Conservation (phyloP, 2,113 vertebrate species). For the Chascanopsetta lugubris region DNA sequence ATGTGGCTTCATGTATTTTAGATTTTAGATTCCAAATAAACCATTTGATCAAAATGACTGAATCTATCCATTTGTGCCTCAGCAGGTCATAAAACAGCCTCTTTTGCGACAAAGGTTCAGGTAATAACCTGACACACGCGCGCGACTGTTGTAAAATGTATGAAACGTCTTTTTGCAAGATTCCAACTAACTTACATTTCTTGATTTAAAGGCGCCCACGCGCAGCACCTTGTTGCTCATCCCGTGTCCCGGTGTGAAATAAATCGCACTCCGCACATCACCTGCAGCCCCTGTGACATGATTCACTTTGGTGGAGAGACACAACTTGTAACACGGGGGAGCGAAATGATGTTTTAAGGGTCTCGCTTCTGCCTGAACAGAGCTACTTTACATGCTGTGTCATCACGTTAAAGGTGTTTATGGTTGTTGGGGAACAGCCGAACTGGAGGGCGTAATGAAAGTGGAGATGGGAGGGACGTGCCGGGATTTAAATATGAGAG, state of each 20-base stretch:
- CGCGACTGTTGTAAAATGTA: too few species aligned
- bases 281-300: background rate
- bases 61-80: background rate
- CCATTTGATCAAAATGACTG: background rate
- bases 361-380: background rate
- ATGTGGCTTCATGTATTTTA: conserved; percentile 2
- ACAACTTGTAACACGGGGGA: background rate
- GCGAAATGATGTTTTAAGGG: background rate
- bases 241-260: background rate
- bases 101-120: conserved; percentile 20
- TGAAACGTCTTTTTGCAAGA: too few species aligned
- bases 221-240: background rate
- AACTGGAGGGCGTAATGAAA: background rate
- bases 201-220: background rate
- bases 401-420: background rate
- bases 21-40: background rate
- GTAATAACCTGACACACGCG: too few species aligned
- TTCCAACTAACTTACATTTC: too few species aligned
- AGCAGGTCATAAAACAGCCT: conserved; percentile 34
- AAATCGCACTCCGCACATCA: background rate
- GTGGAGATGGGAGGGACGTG: background rate
- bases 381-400: background rate
- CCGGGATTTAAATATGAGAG: background rate
- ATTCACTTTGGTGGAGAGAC: background rate
- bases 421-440: background rate